Evolutionary conservation across 2,888 invertebrate genomes (phyloP).

Genomic region (Sarcophaga variegata): DNA sequence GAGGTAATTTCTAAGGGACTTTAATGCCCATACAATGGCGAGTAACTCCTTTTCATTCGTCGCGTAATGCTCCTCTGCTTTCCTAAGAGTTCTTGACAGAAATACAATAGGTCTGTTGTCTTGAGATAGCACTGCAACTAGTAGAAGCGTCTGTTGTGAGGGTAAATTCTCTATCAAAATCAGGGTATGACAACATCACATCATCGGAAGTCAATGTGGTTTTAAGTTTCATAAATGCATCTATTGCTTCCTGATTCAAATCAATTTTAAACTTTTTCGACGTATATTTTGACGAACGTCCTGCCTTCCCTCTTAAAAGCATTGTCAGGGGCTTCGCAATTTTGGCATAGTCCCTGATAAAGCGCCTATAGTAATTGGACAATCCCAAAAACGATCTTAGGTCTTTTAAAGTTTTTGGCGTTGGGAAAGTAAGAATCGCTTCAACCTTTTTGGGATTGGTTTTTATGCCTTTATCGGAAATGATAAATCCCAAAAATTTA

Average conservation of each 20-base stretch:
- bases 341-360: too few relatives aligned
- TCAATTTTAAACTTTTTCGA: too few relatives aligned
- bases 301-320: too few relatives aligned
- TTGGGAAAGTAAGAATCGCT: background rate
- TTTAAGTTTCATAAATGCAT: too few relatives aligned
- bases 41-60: too few relatives aligned
- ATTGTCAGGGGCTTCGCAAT: too few relatives aligned
- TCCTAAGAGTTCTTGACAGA: background rate
- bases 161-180: slow-evolving; percentile 39
- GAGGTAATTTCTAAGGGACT: background rate
- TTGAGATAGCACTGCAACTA: slow-evolving; percentile 34
- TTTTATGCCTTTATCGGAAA: background rate
- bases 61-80: background rate
- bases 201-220: background rate
- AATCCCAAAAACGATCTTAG: too few relatives aligned
- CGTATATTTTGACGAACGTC: too few relatives aligned
- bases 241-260: too few relatives aligned
- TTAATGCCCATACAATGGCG: too few relatives aligned
- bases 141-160: slow-evolving; percentile 34
- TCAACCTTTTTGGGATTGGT: background rate
- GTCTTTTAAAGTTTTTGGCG: background rate
- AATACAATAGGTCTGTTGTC: background rate
- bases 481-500: background rate
- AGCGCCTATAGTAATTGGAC: too few relatives aligned
- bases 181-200: slow-evolving; percentile 24